Conservation (phyloP, 2,113 vertebrate species). For the Craseonycteris thonglongyai region DNA sequence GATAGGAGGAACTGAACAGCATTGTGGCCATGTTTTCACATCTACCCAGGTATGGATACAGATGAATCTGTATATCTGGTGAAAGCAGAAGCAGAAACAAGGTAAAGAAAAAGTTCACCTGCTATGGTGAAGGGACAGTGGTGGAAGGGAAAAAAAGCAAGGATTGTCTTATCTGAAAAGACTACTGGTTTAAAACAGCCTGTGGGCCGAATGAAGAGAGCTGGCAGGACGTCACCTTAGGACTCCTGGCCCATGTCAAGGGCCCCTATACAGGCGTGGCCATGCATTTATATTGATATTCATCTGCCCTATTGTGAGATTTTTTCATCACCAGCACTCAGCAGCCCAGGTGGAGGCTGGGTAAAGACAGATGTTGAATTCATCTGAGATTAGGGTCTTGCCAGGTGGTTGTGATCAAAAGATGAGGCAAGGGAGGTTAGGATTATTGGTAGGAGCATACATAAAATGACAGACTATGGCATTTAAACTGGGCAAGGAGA, state of each 20-base stretch:
- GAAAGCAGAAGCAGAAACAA: neutral
- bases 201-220: neutral
- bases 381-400: neutral
- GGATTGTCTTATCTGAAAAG: neutral
- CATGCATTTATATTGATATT: neutral
- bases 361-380: constrained; percentile 50
- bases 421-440: neutral
- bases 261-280: neutral
- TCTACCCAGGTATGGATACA: neutral
- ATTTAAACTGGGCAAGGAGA: neutral
- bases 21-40: neutral
- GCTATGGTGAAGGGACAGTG: neutral
- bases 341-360: constrained; percentile 48
- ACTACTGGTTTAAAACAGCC: neutral
- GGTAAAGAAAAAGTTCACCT: neutral
- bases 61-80: neutral
- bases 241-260: neutral
- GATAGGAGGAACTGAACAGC: neutral
- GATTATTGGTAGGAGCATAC: neutral
- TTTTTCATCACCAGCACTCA: constrained; percentile 50
- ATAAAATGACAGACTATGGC: constrained; percentile 23
- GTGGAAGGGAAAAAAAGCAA: neutral
- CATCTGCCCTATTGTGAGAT: neutral
- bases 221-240: neutral
- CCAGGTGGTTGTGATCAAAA: constrained; percentile 40